Conservation (phyloP, 2,113 vertebrate genomes). For the Scatophagus argus region DNA sequence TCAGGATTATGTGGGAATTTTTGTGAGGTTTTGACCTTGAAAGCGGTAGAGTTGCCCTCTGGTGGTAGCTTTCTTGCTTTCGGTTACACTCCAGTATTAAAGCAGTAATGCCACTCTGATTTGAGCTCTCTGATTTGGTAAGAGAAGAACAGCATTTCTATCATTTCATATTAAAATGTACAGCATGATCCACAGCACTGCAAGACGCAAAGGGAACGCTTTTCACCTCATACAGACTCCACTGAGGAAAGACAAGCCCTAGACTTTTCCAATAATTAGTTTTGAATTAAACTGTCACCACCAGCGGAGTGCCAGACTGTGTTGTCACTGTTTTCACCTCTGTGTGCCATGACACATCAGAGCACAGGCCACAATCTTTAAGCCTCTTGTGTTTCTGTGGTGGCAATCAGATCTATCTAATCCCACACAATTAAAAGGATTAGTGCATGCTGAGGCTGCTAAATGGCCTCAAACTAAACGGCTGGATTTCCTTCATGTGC, state of each 20-base stretch:
- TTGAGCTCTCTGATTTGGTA: not conserved
- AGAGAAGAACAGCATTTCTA: too few species aligned
- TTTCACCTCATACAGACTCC: slow-evolving; percentile 11
- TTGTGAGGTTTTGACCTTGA: not conserved
- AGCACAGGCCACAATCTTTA: slow-evolving; percentile 43
- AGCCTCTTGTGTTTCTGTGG: slow-evolving; percentile 41
- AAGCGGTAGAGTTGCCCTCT: slow-evolving; percentile 26
- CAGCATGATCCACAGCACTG: not conserved
- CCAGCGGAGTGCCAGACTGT: slow-evolving; percentile 31
- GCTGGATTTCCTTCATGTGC: slow-evolving; percentile 11
- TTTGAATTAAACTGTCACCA: slow-evolving; percentile 60
- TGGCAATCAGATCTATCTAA: slow-evolving; percentile 42
- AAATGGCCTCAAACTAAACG: slow-evolving; percentile 40
- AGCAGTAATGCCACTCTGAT: not conserved
- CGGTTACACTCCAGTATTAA: not conserved
- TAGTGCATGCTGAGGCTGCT: slow-evolving; percentile 26
- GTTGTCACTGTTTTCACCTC: slow-evolving; percentile 58
- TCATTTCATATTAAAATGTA: too few species aligned
- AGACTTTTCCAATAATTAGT: slow-evolving; percentile 59
- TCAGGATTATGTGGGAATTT: slow-evolving; percentile 6
- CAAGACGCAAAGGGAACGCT: slow-evolving; percentile 24
- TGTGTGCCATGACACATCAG: slow-evolving; percentile 41
- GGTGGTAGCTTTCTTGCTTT: not conserved
- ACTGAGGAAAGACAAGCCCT: slow-evolving; percentile 40
- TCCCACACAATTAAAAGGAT: slow-evolving; percentile 52